A percentile compares a stretch with the other conserved stretches of the same genome.
These are phyloP conservation scores for Metallyticus violacea DNA, from an alignment of 2,888 invertebrate species.

Conservation along the genomic window DNA sequence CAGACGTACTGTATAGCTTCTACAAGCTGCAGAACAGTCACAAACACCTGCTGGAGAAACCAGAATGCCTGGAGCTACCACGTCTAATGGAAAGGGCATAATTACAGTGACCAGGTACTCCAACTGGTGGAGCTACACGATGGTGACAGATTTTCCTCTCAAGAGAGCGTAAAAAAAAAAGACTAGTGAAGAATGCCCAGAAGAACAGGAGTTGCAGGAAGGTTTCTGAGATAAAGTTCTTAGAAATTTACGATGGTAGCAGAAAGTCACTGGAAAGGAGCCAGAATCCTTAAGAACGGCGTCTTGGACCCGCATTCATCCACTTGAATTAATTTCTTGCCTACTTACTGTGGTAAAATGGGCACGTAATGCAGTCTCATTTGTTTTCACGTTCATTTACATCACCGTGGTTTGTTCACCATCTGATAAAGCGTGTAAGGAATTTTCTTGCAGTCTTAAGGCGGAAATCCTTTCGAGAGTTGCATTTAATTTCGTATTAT, in stretches of 20 bases:
- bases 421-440: too few species aligned
- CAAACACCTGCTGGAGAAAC: neutral
- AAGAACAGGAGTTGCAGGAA: neutral
- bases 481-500: too few species aligned
- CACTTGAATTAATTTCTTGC: neutral
- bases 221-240: neutral
- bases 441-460: too few species aligned
- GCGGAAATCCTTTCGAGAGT: too few species aligned
- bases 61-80: neutral
- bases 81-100: neutral
- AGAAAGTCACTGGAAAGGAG: neutral
- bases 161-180: neutral
- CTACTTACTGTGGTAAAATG: neutral
- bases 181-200: neutral
- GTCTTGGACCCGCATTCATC: neutral
- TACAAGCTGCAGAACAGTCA: too few species aligned
- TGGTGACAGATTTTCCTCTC: neutral
- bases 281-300: too few species aligned
- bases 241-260: neutral
- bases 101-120: neutral
- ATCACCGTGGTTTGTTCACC: too few species aligned
- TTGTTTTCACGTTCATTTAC: neutral
- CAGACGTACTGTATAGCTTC: too few species aligned
- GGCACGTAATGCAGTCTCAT: neutral
- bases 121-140: too few species aligned